A percentile compares a stretch with the other conserved stretches of the same genome.
These are phyloP conservation scores for Dolichoris vasculosae DNA, from an alignment of 1,140 invertebrate genomes.

Conservation along the genomic window DNA sequence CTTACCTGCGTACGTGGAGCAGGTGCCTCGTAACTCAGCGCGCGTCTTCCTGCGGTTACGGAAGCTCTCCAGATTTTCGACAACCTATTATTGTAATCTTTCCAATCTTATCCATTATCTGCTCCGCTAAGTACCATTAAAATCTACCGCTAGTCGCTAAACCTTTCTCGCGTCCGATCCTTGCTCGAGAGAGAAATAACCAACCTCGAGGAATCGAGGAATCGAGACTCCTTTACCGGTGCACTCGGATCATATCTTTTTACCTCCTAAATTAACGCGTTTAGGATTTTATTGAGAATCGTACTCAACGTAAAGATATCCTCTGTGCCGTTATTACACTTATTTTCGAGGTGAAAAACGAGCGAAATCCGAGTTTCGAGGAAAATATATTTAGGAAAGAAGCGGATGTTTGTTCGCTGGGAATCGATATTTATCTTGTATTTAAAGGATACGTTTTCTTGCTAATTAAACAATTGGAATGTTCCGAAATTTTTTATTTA, in stretches of 20 bases:
- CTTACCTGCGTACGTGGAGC: neutral
- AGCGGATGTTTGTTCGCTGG: neutral
- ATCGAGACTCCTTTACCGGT: neutral
- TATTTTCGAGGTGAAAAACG: neutral
- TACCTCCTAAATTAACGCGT: neutral
- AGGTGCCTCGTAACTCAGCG: neutral
- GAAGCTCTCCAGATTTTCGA: neutral
- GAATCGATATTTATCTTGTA: neutral
- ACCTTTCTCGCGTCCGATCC: neutral
- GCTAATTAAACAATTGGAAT: no score
- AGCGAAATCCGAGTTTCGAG: neutral
- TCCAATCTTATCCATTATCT: neutral
- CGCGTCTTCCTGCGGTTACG: no score
- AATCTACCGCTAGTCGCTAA: neutral
- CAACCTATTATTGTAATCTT: neutral
- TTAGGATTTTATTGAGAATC: neutral
- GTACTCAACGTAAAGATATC: neutral
- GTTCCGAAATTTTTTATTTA: no score
- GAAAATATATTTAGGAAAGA: neutral
- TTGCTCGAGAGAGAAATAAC: neutral
- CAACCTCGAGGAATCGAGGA: neutral
- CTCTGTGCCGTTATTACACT: neutral
- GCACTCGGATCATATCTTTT: neutral
- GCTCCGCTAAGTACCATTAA: neutral
- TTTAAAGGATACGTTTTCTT: neutral